Conservation (phyloP, 2,888 invertebrate species). For the Hedychridium roseum region DNA sequence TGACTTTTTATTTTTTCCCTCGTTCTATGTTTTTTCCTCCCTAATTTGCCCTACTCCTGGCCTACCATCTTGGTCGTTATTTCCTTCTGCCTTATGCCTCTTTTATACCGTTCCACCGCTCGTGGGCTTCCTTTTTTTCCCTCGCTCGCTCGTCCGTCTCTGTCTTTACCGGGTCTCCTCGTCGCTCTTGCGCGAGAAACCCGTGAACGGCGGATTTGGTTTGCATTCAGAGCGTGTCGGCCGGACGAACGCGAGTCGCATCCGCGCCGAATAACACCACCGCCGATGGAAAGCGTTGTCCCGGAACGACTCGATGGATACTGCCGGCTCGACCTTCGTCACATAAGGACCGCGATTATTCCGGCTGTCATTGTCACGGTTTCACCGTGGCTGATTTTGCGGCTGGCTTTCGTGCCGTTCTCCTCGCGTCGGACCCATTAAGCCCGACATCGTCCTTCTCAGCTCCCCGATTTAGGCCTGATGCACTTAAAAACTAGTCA, state of each 20-base stretch:
- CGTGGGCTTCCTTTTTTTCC: neutral
- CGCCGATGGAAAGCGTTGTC: slow-evolving; percentile 18
- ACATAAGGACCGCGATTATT: no score
- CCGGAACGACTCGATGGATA: slow-evolving; percentile 5
- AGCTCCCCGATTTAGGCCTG: no score
- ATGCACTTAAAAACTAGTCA: no score
- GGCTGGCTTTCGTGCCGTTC: no score
- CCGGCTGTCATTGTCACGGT: no score
- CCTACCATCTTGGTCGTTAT: no score
- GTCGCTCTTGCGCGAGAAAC: slow-evolving; percentile 32
- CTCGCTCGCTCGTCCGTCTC: slow-evolving; percentile 1
- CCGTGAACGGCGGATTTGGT: slow-evolving; percentile 32
- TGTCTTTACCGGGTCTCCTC: slow-evolving; percentile 13
- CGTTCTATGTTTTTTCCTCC: slow-evolving; percentile 1
- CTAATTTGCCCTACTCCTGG: no score
- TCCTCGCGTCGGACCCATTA: no score
- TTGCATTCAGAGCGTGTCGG: slow-evolving; percentile 49
- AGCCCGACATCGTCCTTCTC: no score
- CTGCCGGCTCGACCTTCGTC: slow-evolving; percentile 1
- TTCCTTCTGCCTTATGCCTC: no score
- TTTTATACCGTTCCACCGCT: no score
- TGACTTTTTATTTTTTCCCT: neutral
- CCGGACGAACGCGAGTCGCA: slow-evolving; percentile 47
- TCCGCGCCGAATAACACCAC: slow-evolving; percentile 36
- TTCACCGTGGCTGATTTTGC: no score